Evolutionary conservation across 2,113 vertebrate species (phyloP), one percentile per base, ranked within the genome.

Genomic region (Rhea pennata): DNA sequence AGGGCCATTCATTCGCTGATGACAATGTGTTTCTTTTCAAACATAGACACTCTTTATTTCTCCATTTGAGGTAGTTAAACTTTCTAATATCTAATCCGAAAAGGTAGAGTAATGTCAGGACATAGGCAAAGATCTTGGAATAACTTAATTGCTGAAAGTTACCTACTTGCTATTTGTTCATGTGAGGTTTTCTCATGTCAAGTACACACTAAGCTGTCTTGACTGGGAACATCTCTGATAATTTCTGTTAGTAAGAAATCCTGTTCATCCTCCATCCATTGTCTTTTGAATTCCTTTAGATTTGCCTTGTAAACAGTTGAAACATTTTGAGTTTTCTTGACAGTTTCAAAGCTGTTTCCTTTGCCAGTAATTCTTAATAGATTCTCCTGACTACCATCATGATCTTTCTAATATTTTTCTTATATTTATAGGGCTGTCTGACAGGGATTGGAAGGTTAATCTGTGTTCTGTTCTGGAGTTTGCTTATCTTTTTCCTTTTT

Each of bases 371-470:
- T 71, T 76, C 80, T 59, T 92, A 88, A 82, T 66, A 82, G 81
- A 78, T 39, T 87, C 56, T 65, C 77, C 74, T 3, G 5, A 23
- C 72, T 90, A 77, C 92, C 80, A 75, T 92, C 96, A 84, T 84
- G 83, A 81, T 56, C 78, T 90, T 74, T 90, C 59, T 86, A 9
- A 31, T 50, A 6, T 59, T 77, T 36, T 36, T 80, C 71, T 81
- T 29, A 40, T 81, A 50, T 39, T 14, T 11, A 13, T 50, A 54
- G 48, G 39, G 51, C 77, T 92, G 59, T 53, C 62, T 83, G 61
- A 54, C 56, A 71, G 70, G 51, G 10, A n/a, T 59, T 79, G 91
- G 22, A 46, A 50, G 67, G 62, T 48, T 42, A 33, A 1, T 26
- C 73, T 73, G 27, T 69, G 39, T 86, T 39, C 66, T 64, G 6